phyloP scores from a whole-genome alignment of 2,113 vertebrate genomes.

The Mionectes macconnelli region DNA sequence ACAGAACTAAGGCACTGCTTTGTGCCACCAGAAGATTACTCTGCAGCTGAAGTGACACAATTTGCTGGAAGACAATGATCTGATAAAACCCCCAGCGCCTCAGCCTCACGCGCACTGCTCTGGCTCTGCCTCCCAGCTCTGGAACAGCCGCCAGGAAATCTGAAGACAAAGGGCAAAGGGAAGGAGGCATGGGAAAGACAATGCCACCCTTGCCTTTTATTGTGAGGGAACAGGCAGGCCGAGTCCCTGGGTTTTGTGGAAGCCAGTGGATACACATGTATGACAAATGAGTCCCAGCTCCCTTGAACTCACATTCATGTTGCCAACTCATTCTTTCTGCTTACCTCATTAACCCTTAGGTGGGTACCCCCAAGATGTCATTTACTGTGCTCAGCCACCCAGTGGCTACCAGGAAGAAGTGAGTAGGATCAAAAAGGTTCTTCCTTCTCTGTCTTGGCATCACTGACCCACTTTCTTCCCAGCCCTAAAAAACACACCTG shows the following conservation, averaged over 20 bases:
- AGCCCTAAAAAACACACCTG: neutral
- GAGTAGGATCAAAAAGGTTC: neutral
- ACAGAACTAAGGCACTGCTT: neutral
- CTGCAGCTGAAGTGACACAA: neutral
- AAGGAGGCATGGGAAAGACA: neutral
- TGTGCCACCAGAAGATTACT: constrained; percentile 1
- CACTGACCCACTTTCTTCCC: neutral
- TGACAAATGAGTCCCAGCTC: neutral
- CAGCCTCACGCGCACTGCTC: accelerated
- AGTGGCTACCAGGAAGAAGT: accelerated
- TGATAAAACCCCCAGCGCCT: neutral
- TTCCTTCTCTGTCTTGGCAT: neutral
- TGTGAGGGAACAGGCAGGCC: neutral
- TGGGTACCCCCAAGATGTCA: neutral
- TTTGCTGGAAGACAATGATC: neutral
- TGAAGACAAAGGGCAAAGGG: neutral
- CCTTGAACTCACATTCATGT: neutral
- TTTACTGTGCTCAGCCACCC: neutral
- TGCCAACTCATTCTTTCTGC: neutral
- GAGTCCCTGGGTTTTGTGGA: neutral
- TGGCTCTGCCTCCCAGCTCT: neutral
- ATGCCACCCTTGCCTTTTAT: constrained; percentile 10
- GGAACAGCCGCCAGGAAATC: neutral
- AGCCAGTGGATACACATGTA: neutral
- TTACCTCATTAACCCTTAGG: neutral